Evolutionary conservation across 2,113 vertebrate genomes (phyloP).

Genomic region (Corythornis vintsioides): DNA sequence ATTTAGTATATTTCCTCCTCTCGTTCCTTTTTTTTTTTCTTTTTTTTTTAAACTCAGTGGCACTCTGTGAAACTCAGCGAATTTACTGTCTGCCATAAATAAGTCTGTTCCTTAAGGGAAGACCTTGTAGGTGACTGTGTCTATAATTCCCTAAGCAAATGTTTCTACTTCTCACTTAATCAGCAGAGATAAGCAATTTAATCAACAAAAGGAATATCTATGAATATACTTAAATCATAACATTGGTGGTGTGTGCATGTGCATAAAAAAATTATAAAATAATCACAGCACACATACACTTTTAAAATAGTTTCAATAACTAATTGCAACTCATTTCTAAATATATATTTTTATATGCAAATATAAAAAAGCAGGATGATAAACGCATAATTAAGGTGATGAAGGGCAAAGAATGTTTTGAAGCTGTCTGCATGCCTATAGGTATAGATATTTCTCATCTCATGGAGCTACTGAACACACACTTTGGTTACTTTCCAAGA

Average conservation of each 20-base stretch:
- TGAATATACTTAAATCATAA: background rate
- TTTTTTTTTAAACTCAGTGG: background rate
- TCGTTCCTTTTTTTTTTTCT: fast-evolving
- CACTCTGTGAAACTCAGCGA: background rate
- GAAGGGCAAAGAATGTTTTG: background rate
- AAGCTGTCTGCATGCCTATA: background rate
- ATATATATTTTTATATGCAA: background rate
- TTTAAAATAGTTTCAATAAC: background rate
- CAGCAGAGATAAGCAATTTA: background rate
- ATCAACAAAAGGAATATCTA: background rate
- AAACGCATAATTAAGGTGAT: background rate
- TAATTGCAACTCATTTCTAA: background rate
- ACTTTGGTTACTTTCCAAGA: background rate
- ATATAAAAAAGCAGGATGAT: background rate
- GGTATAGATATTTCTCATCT: background rate
- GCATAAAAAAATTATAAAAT: background rate
- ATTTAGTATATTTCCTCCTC: background rate
- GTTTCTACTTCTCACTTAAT: background rate
- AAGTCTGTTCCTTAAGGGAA: background rate
- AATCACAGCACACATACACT: background rate
- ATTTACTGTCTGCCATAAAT: background rate
- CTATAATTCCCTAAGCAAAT: background rate
- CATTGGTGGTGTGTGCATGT: background rate
- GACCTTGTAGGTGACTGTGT: background rate
- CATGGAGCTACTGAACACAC: background rate